phyloP scores from a whole-genome alignment of 2,797 vertebrate genomes.

The Tarsius wallacei region DNA sequence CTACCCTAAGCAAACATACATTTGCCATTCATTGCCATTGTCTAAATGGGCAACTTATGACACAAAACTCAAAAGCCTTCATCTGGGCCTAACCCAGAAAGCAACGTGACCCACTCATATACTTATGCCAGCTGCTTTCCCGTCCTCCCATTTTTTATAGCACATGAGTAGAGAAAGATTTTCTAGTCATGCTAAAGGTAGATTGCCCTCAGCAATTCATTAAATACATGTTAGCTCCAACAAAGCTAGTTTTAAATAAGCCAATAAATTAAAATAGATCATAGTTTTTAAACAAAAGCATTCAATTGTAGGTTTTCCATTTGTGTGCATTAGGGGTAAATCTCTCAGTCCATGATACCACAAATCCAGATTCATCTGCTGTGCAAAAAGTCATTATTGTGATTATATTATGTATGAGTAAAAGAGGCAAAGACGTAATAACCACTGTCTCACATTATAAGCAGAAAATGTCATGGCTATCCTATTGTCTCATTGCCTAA shows the following conservation, averaged over 20 bases:
- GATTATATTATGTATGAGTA: background rate
- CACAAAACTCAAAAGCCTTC: background rate
- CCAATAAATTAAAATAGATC: conserved; percentile 7
- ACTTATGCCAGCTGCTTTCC: background rate
- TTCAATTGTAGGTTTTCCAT: background rate
- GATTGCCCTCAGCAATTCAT: background rate
- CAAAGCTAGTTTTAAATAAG: conserved; percentile 40
- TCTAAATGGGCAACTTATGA: background rate
- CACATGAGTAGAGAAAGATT: background rate
- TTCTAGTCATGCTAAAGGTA: background rate
- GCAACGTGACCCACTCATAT: no score
- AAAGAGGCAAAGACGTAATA: background rate
- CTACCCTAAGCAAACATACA: background rate
- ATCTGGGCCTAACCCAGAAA: background rate
- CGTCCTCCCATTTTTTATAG: background rate
- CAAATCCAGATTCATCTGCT: background rate
- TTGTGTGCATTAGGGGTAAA: background rate
- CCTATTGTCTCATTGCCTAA: background rate
- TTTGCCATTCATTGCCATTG: background rate
- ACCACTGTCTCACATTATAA: background rate
- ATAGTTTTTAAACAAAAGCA: background rate
- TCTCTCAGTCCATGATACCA: background rate
- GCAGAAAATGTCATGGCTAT: background rate
- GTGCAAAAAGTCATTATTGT: background rate
- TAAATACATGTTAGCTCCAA: background rate